Percentiles rank a stretch among this genome's conserved stretches.
Evolutionary conservation across 2,888 invertebrate species (phyloP).

Genomic region (Coleophora deauratella): DNA sequence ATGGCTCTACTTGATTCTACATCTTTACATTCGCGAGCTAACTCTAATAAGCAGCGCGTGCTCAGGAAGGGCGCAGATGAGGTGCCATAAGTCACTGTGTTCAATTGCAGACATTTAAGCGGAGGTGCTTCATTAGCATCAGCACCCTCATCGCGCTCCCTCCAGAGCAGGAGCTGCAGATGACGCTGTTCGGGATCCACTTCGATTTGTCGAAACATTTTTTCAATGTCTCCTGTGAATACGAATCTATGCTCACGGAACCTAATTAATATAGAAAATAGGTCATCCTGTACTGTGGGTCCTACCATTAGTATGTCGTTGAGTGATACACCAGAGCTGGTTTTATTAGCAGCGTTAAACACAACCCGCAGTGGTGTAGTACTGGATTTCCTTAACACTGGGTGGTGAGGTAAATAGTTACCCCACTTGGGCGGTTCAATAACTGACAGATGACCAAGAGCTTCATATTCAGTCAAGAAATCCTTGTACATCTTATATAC

Average conservation of each 20-base stretch:
- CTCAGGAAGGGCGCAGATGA: too few relatives aligned
- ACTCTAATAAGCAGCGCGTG: too few relatives aligned
- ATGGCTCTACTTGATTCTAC: too few relatives aligned
- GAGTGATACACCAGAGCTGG: conserved; percentile 8
- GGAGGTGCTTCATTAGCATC: too few relatives aligned
- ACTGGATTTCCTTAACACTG: conserved; percentile 8
- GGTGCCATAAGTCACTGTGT: too few relatives aligned
- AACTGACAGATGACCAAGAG: background rate
- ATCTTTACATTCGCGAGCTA: too few relatives aligned
- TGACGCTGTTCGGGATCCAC: background rate
- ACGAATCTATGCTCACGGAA: background rate
- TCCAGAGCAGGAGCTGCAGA: conserved; percentile 2
- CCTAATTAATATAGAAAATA: conserved; percentile 8
- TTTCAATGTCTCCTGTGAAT: conserved; percentile 7
- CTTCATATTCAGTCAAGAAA: background rate
- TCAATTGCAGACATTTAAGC: too few relatives aligned
- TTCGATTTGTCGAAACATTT: conserved; percentile 8
- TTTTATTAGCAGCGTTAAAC: conserved; percentile 7
- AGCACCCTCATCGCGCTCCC: too few relatives aligned
- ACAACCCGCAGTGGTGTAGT: conserved; percentile 8
- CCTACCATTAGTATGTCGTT: conserved; percentile 9
- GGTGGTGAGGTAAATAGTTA: conserved; percentile 11
- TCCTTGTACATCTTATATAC: background rate
- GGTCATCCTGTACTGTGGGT: conserved; percentile 7
- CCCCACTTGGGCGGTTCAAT: background rate